Conservation (phyloP, 2,113 vertebrate genomes). For the Pionites leucogaster region DNA sequence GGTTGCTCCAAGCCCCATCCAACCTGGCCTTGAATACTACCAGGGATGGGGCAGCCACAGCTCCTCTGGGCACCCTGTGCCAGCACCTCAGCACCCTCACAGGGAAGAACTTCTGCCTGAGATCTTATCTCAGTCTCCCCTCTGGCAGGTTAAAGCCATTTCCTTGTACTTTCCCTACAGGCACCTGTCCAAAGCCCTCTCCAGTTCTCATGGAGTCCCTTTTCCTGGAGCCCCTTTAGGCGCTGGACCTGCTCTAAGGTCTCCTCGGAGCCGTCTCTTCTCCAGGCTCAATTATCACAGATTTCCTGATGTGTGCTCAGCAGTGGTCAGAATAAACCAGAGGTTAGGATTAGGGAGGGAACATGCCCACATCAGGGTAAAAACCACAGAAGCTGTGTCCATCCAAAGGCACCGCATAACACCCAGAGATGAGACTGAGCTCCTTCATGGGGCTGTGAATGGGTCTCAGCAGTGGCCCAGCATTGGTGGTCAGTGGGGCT, state of each 20-base stretch:
- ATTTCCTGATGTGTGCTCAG: neutral
- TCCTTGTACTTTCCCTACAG: neutral
- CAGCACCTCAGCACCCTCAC: neutral
- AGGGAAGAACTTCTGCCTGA: neutral
- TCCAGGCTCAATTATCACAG: neutral
- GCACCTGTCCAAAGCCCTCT: neutral
- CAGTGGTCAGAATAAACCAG: neutral
- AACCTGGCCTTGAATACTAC: fast-evolving
- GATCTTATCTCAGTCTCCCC: neutral
- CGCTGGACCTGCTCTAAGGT: neutral
- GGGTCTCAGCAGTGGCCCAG: neutral
- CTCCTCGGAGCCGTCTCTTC: neutral
- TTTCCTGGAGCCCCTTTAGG: fast-evolving
- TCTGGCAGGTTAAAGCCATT: neutral
- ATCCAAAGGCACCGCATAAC: neutral
- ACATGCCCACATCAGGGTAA: fast-evolving
- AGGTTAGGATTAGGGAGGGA: too few species aligned
- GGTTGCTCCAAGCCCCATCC: fast-evolving
- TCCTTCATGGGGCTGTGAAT: neutral
- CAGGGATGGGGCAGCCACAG: neutral
- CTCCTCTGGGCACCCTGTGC: neutral
- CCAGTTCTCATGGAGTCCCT: neutral
- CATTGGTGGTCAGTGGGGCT: too few species aligned
- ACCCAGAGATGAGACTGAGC: fast-evolving
- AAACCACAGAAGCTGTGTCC: fast-evolving